phyloP scores from a whole-genome alignment of 2,113 vertebrate species.

The Craseonycteris thonglongyai region DNA sequence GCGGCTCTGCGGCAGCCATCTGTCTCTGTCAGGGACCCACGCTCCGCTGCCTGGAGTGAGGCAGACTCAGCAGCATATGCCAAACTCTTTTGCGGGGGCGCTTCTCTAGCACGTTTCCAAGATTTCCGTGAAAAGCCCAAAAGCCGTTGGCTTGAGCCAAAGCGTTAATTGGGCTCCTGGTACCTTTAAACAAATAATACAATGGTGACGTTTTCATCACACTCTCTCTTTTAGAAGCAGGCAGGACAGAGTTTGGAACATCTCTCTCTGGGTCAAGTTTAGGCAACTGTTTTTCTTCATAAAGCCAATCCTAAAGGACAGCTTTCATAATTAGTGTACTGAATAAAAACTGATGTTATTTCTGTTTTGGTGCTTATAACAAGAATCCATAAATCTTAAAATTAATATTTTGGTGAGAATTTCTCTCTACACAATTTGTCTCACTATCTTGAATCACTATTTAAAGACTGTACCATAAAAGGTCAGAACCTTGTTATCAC shows the following conservation, averaged over 20 bases:
- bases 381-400: not conserved
- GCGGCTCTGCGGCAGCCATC: constrained; percentile 41
- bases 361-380: not conserved
- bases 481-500: not conserved
- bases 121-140: constrained; percentile 45
- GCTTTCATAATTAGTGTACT: not conserved
- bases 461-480: not conserved
- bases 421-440: not conserved
- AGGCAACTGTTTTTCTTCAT: constrained; percentile 9
- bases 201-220: not conserved
- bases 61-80: constrained; percentile 56
- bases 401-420: not conserved
- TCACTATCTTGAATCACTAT: not conserved
- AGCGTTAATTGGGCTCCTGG: constrained; percentile 45
- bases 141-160: constrained; percentile 52
- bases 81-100: constrained; percentile 14
- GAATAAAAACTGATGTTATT: not conserved
- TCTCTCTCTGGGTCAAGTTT: not conserved
- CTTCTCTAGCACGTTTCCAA: constrained; percentile 12
- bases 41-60: not conserved
- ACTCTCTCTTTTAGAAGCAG: not conserved
- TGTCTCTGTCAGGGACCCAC: constrained; percentile 43
- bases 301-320: not conserved
- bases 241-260: not conserved
- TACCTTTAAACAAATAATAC: constrained; percentile 16